Percentiles rank a stretch among this genome's conserved stretches.
Conservation (phyloP, 2,113 vertebrate species). For the Bos taurus region ARS-UCD2.0 NC_037338.1:61048001-61048500, state of each 20-base stretch:
- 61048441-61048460: neutral
- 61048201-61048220: neutral
- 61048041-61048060: neutral
- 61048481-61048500: neutral
- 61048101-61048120: neutral
- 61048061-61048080: neutral
- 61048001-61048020: neutral
- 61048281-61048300: neutral
- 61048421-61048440: neutral
- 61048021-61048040: neutral
- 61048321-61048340: neutral
- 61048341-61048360: neutral
- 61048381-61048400: neutral
- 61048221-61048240: constrained; percentile 11
- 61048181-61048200: neutral
- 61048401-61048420: neutral
- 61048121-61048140: neutral
- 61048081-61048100: constrained; percentile 9
- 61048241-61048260: neutral
- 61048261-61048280: neutral
- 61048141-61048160: neutral
- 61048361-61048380: neutral
- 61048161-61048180: neutral
- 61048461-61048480: neutral
- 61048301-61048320: neutral